These are phyloP conservation scores for Thymallus thymallus DNA, from an alignment of 2,113 vertebrate genomes.

Conservation along the genomic window DNA sequence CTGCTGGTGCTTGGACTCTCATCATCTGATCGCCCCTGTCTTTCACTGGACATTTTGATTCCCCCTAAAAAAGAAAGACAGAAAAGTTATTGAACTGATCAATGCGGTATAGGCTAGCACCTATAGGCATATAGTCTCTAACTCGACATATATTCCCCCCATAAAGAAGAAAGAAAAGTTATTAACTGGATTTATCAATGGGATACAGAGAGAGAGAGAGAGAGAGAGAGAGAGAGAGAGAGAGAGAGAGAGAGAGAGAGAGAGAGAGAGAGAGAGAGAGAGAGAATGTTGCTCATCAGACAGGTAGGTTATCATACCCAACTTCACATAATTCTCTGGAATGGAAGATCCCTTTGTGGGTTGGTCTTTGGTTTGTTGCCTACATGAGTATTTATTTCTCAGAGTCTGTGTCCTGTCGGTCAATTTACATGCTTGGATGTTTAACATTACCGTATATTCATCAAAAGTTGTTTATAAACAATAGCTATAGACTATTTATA, in stretches of 20 bases:
- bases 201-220: conserved; percentile 4
- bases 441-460: background rate
- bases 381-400: background rate
- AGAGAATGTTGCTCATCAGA: background rate
- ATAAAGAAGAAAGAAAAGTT: background rate
- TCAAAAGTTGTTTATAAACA: background rate
- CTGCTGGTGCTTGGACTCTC: conserved; percentile 93
- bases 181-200: conserved; percentile 15
- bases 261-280: background rate
- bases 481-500: too few relatives aligned
- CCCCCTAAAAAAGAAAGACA: conserved; percentile 23
- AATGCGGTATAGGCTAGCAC: too few relatives aligned
- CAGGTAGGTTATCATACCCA: background rate
- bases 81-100: background rate
- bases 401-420: background rate
- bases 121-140: conserved; percentile 72
- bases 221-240: too few relatives aligned
- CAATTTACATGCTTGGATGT: background rate
- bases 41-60: conserved; percentile 84
- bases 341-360: background rate
- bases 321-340: background rate
- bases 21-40: conserved; percentile 84
- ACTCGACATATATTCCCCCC: conserved; percentile 80
- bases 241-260: too few relatives aligned
- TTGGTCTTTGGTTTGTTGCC: conserved; percentile 3